Conservation (phyloP, 37 sponge, comb jelly and placozoan species). For the Eunapius fragilis region DNA sequence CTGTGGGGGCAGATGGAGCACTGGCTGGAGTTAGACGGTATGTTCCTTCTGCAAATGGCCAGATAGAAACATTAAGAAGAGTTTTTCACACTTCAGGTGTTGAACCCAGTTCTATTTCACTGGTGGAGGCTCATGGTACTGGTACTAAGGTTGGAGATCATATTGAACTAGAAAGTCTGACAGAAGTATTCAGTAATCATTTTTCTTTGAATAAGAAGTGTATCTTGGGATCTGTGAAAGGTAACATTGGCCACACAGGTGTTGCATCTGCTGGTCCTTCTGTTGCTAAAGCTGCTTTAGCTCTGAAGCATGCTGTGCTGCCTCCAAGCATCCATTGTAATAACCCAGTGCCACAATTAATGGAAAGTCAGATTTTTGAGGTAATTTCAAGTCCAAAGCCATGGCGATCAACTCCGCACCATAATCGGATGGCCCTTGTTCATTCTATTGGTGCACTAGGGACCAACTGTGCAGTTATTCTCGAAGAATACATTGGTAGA, state of each 20-base stretch:
- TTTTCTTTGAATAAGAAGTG: too few relatives aligned
- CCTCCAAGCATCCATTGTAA: slow-evolving; percentile 8
- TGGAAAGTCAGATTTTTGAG: neutral
- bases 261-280: neutral
- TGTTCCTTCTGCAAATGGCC: slow-evolving; percentile 1
- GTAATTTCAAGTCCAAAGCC: neutral
- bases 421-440: neutral
- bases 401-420: neutral
- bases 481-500: neutral
- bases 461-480: slow-evolving; percentile 3
- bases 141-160: neutral
- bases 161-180: slow-evolving; percentile 8
- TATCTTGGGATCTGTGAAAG: neutral
- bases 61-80: neutral
- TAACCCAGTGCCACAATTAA: neutral
- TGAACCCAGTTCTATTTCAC: neutral
- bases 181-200: neutral
- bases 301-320: neutral
- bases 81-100: neutral
- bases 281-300: neutral
- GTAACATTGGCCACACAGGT: slow-evolving; percentile 13
- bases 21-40: neutral
- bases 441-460: neutral
- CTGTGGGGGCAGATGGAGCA: slow-evolving; percentile 2
- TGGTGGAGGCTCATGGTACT: slow-evolving; percentile 18